Evolutionary conservation across 2,888 invertebrate species (phyloP).

Genomic region (Neocrepidodera transversa): DNA sequence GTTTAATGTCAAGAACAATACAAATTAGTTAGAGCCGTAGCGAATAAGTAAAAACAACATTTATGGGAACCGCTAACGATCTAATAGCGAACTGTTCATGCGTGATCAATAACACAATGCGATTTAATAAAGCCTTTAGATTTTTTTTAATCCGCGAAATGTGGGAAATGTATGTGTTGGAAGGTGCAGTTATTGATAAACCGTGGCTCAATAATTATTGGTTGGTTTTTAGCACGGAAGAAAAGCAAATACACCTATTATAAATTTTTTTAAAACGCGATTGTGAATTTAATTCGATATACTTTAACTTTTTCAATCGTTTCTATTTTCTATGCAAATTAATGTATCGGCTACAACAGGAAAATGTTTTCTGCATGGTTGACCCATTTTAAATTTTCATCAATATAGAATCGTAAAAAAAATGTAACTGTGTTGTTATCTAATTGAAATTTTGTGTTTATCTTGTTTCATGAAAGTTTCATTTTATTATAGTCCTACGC

Average conservation of each 20-base stretch:
- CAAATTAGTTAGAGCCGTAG: constrained; percentile 19
- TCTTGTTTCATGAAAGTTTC: too few relatives aligned
- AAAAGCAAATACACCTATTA: neutral
- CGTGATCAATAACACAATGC: constrained; percentile 30
- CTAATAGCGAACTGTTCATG: constrained; percentile 28
- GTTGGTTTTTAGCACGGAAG: constrained; percentile 4
- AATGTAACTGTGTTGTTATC: too few relatives aligned
- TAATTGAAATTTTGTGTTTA: too few relatives aligned
- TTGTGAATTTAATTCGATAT: too few relatives aligned
- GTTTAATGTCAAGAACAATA: constrained; percentile 35
- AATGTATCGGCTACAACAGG: too few relatives aligned
- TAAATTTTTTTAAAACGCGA: too few relatives aligned
- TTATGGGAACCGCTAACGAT: constrained; percentile 27
- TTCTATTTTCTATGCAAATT: too few relatives aligned
- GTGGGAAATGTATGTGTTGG: constrained; percentile 11
- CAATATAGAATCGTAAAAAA: too few relatives aligned
- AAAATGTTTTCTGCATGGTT: too few relatives aligned
- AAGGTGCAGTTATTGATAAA: constrained; percentile 10
- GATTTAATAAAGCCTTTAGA: constrained; percentile 13
- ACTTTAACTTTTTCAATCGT: too few relatives aligned
- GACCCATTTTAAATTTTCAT: too few relatives aligned
- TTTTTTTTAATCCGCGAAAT: constrained; percentile 1
- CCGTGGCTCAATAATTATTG: constrained; percentile 1
- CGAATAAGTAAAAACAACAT: constrained; percentile 30
- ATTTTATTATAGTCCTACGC: neutral